These are phyloP conservation scores for Acanthosepion pharaonis DNA, from an alignment of 2,888 invertebrate species.

Conservation along the genomic window DNA sequence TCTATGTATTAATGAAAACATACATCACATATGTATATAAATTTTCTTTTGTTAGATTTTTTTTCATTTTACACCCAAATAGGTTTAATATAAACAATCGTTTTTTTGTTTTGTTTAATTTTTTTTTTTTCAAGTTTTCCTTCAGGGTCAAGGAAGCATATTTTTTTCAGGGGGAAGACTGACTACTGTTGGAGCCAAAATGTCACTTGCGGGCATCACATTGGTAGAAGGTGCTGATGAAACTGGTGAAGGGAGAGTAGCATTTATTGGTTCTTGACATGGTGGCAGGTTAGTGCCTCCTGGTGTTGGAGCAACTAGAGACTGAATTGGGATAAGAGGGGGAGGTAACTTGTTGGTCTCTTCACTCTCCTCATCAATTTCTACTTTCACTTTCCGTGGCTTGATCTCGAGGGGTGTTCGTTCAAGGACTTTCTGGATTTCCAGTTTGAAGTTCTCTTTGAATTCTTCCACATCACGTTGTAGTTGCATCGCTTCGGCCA, in stretches of 20 bases:
- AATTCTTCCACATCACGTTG: constrained; percentile 83
- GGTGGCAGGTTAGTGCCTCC: neutral
- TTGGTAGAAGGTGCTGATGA: neutral
- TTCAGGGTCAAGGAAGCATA: neutral
- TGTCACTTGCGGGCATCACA: neutral
- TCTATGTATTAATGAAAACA: neutral
- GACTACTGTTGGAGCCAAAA: neutral
- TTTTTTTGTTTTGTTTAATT: neutral
- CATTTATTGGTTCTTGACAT: neutral
- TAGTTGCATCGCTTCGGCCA: constrained; percentile 81
- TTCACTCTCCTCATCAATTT: constrained; percentile 78
- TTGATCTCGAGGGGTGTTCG: constrained; percentile 80
- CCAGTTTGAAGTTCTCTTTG: constrained; percentile 83
- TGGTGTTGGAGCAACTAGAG: neutral
- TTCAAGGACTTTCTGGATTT: constrained; percentile 83
- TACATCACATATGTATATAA: neutral
- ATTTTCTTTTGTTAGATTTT: neutral
- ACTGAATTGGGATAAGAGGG: constrained; percentile 76
- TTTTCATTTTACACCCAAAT: neutral
- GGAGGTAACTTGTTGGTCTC: constrained; percentile 78
- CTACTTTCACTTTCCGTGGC: constrained; percentile 77
- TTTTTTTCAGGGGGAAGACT: neutral
- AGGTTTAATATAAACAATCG: neutral
- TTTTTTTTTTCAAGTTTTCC: neutral
- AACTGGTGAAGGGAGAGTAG: neutral